These are phyloP conservation scores for Protaetia brevitarsis DNA, from an alignment of 1,140 invertebrate genomes.

Conservation along the genomic window DNA sequence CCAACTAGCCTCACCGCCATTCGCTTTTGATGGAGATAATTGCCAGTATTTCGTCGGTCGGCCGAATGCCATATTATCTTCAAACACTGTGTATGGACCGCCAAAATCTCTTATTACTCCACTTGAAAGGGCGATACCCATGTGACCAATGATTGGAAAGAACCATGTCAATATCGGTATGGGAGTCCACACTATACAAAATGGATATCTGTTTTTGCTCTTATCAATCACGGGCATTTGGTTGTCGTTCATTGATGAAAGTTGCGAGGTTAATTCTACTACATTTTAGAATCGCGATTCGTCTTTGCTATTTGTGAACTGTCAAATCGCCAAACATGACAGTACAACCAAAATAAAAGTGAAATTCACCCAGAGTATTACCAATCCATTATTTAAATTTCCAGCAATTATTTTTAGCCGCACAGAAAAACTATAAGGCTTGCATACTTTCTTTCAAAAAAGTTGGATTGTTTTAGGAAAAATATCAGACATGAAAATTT, in stretches of 20 bases:
- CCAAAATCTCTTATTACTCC: conserved; percentile 98
- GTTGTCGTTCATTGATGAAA: neutral
- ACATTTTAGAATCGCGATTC: no score
- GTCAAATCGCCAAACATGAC: no score
- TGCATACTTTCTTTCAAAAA: no score
- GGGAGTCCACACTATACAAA: conserved; percentile 95
- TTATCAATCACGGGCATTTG: conserved; percentile 55
- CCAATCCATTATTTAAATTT: no score
- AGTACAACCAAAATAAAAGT: no score
- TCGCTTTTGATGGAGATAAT: conserved; percentile 69
- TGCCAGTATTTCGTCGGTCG: conserved; percentile 88
- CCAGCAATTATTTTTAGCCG: no score
- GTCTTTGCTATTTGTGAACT: no score
- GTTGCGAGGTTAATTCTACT: no score
- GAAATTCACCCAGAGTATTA: no score
- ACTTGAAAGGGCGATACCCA: conserved; percentile 91
- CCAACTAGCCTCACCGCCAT: conserved; percentile 72
- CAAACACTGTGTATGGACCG: conserved; percentile 92
- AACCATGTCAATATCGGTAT: conserved; percentile 92
- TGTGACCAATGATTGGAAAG: conserved; percentile 96
- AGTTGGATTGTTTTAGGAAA: no score
- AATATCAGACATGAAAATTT: no score
- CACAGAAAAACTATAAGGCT: no score
- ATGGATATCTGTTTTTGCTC: conserved; percentile 73
- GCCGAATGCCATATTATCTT: conserved; percentile 98